phyloP scores from a whole-genome alignment of 2,888 invertebrate genomes.

The Anagyrus pseudococci region DNA sequence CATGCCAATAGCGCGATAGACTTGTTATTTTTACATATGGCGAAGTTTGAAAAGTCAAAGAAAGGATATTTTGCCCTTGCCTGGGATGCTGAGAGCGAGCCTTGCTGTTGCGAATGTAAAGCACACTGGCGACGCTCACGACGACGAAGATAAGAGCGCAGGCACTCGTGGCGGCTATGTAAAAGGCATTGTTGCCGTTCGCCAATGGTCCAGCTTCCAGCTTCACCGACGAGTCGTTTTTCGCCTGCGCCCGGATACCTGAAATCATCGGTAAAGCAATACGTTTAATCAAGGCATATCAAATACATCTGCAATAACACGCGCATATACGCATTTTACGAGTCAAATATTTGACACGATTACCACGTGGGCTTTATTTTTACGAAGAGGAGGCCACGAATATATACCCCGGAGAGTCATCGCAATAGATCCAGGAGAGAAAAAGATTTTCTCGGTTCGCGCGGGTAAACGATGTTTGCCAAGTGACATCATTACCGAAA shows the following conservation, averaged over 20 bases:
- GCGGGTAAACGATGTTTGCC: neutral
- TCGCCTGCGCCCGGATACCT: conserved; percentile 66
- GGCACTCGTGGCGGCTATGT: conserved; percentile 84
- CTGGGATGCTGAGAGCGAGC: conserved; percentile 73
- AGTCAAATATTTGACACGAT: too few relatives aligned
- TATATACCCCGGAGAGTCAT: too few relatives aligned
- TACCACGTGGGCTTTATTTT: too few relatives aligned
- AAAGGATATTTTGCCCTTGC: conserved; percentile 64
- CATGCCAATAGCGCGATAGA: too few relatives aligned
- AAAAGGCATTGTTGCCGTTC: conserved; percentile 73
- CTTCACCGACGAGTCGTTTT: conserved; percentile 78
- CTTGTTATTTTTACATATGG: neutral
- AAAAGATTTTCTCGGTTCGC: too few relatives aligned
- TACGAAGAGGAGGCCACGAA: too few relatives aligned
- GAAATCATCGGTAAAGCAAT: conserved; percentile 41
- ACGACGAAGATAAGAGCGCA: conserved; percentile 74
- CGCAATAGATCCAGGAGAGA: too few relatives aligned
- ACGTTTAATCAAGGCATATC: too few relatives aligned
- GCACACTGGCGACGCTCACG: conserved; percentile 72
- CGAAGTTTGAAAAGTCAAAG: neutral
- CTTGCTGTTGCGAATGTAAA: conserved; percentile 73
- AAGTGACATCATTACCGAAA: conserved; percentile 13
- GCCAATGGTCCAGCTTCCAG: conserved; percentile 73
- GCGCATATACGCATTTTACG: too few relatives aligned
- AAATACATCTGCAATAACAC: too few relatives aligned